Conservation (phyloP, 2,113 vertebrate genomes). For the Trachemys scripta region DNA sequence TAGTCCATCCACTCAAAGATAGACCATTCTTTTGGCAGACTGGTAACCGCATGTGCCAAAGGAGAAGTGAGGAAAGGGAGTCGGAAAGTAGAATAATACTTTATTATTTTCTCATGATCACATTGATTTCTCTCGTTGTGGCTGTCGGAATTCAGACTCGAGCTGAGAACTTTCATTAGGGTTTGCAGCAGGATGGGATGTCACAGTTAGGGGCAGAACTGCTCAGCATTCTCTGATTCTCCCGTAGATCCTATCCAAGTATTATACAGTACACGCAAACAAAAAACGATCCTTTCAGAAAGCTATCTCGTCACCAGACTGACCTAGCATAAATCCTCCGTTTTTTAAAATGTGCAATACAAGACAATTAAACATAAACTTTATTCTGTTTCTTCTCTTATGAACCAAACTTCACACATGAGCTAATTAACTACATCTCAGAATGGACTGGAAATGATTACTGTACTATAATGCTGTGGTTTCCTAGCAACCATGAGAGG, state of each 20-base stretch:
- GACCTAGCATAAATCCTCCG: background rate
- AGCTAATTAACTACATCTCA: slow-evolving; percentile 56
- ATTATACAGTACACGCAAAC: background rate
- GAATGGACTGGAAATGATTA: slow-evolving; percentile 45
- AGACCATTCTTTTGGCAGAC: background rate
- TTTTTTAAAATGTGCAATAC: background rate
- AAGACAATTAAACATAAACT: background rate
- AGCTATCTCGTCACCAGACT: background rate
- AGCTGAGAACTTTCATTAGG: slow-evolving; percentile 63
- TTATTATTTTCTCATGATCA: background rate
- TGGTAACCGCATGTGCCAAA: background rate
- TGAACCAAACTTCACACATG: slow-evolving; percentile 42
- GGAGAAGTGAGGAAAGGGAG: background rate
- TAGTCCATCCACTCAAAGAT: background rate
- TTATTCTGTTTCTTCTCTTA: background rate
- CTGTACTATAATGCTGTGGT: slow-evolving; percentile 52
- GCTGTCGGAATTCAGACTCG: slow-evolving; percentile 32
- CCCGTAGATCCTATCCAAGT: background rate
- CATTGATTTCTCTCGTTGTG: background rate
- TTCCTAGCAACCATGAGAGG: slow-evolving; percentile 63
- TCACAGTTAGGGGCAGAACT: background rate
- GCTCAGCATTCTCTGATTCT: background rate
- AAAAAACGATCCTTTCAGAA: background rate
- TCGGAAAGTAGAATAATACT: background rate
- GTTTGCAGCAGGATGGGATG: background rate